These are phyloP conservation scores for Remorina albescens DNA, from an alignment of 2,797 vertebrate genomes.

Conservation along the genomic window DNA sequence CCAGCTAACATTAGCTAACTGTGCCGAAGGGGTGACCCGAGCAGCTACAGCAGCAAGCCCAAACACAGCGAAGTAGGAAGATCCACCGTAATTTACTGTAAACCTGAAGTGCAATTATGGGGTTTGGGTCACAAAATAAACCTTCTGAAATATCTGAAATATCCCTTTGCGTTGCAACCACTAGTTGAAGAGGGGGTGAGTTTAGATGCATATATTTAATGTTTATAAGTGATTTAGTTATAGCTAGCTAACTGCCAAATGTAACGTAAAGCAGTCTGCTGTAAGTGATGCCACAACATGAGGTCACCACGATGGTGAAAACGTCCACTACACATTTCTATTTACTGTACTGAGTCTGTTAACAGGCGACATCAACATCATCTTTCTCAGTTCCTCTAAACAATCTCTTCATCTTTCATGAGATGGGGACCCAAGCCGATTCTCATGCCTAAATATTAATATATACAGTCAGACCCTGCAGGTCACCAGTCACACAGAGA, in stretches of 20 bases:
- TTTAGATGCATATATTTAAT: neutral
- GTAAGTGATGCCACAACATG: neutral
- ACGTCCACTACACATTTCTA: too few species aligned
- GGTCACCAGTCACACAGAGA: too few species aligned
- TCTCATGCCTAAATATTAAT: neutral
- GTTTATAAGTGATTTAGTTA: accelerated
- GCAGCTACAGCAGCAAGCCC: too few species aligned
- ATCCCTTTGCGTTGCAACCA: neutral
- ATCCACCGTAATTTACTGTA: too few species aligned
- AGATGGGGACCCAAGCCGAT: neutral
- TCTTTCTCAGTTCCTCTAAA: too few species aligned
- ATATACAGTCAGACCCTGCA: neutral
- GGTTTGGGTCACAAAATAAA: too few species aligned
- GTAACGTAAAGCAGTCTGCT: neutral
- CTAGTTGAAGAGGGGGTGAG: neutral
- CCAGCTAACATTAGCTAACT: conserved; percentile 43
- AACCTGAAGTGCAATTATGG: too few species aligned
- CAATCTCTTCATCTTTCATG: neutral
- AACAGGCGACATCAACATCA: neutral
- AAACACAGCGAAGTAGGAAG: too few species aligned
- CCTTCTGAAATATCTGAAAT: too few species aligned
- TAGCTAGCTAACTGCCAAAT: neutral
- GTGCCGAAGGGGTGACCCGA: neutral
- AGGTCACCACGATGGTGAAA: neutral
- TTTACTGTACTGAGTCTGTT: too few species aligned